Evolutionary conservation across 2,113 vertebrate species (phyloP), one percentile per base, ranked within the genome.

Genomic region (Trinectes maculatus): DNA sequence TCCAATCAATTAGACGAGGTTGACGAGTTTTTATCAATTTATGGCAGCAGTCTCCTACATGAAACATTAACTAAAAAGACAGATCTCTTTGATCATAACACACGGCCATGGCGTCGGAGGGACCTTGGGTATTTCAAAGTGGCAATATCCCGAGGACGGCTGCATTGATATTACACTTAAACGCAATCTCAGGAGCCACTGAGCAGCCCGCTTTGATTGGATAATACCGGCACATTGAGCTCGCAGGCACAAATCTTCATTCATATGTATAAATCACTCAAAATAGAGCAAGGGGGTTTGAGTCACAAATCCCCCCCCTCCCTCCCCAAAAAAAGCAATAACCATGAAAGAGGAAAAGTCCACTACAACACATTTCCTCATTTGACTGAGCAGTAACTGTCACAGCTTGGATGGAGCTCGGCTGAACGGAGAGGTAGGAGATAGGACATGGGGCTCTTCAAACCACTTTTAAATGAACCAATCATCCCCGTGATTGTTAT

Each of bases 231-330:
- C 76, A 85, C 87, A 70, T 74, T 81, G 79, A 85, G 87, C 85
- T 87, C 79, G 82, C 74, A 79, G 83, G 85, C 80, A 84, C 85
- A 86, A 89, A 88, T 90, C 87, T 87, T 89, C 87, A 90, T 91
- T 92, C 86, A 88, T 89, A 90, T 87, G 87, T 89, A 90, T 90
- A 86, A 89, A 91, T 88, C 89, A 86, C 76, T 89, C 85, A 78
- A 82, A 82, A 86, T 78, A 82, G 75, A 83, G 87, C 78, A 64
- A 71, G 71, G 65, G 87, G 87, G 89, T 89, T 91, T 89, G 71
- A 85, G 82, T 79, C 64, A 79, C 77, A 85, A 84, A 91, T 83
- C 78, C 66, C n/a, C n/a, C n/a, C n/a, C n/a, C n/a, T n/a, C n/a
- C n/a, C n/a, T n/a, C n/a, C n/a, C n/a, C n/a, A 3, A 59, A 77